phyloP scores from a whole-genome alignment of 2,888 invertebrate genomes.

The Drosophila multiciliata region DNA sequence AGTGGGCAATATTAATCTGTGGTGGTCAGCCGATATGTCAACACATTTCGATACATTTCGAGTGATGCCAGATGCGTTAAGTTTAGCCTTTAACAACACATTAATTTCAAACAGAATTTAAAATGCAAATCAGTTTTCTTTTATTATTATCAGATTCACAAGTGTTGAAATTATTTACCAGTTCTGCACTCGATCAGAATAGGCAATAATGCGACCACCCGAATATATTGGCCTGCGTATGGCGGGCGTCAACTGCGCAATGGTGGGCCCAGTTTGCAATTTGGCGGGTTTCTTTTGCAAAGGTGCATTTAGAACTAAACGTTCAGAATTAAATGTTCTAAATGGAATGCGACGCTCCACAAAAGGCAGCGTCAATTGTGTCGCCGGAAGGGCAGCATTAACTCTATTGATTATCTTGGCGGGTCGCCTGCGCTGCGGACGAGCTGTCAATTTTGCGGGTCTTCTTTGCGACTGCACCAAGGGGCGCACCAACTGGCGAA shows the following conservation, averaged over 20 bases:
- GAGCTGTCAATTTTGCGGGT: conserved; percentile 56
- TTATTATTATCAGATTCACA: conserved; percentile 28
- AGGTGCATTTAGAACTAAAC: conserved; percentile 60
- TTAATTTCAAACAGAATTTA: neutral
- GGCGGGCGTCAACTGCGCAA: conserved; percentile 56
- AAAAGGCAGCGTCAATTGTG: conserved; percentile 62
- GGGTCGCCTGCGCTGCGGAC: conserved; percentile 46
- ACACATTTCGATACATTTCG: neutral
- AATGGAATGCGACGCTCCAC: conserved; percentile 64
- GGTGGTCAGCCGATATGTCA: conserved; percentile 27
- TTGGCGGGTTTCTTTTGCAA: conserved; percentile 43
- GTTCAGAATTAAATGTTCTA: conserved; percentile 51
- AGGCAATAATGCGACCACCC: conserved; percentile 59
- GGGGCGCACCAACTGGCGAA: conserved; percentile 64
- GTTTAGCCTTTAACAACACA: neutral
- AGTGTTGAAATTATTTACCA: conserved; percentile 43
- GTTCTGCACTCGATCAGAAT: conserved; percentile 59
- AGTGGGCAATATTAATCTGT: neutral
- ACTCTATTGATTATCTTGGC: conserved; percentile 51
- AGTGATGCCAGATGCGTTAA: conserved; percentile 3
- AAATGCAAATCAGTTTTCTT: conserved; percentile 7
- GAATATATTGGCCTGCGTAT: conserved; percentile 51
- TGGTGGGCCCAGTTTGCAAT: conserved; percentile 7
- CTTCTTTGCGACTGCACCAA: conserved; percentile 45
- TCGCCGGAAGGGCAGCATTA: conserved; percentile 47